Evolutionary conservation across 2,888 invertebrate genomes (phyloP).

Genomic region (Mythimna vitellina): DNA sequence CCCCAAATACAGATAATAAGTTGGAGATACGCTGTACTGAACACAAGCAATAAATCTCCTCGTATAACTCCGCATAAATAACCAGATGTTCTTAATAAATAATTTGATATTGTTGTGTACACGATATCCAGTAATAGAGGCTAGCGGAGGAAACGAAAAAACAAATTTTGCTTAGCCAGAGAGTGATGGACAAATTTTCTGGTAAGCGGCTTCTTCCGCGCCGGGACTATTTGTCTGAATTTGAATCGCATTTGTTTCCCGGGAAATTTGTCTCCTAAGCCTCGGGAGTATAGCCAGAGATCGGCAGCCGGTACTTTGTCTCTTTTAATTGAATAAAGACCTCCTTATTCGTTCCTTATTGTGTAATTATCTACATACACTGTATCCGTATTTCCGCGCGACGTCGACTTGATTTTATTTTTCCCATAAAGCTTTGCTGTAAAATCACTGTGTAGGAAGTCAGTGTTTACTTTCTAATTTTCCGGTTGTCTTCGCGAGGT

Average conservation of each 20-base stretch:
- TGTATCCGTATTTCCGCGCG: conserved; percentile 50
- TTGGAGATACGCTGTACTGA: conserved; percentile 30
- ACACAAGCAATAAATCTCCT: conserved; percentile 35
- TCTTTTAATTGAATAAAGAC: conserved; percentile 87
- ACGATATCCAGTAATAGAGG: conserved; percentile 69
- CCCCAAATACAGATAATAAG: conserved; percentile 44
- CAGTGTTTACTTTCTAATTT: conserved; percentile 88
- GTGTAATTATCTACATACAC: conserved; percentile 74
- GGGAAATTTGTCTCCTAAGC: conserved; percentile 89
- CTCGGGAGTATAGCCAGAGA: conserved; percentile 81
- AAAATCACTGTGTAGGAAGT: conserved; percentile 74
- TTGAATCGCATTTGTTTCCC: conserved; percentile 90
- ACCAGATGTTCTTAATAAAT: conserved; percentile 60
- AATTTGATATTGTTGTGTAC: conserved; percentile 60
- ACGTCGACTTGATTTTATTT: conserved; percentile 64
- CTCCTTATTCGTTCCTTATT: conserved; percentile 74
- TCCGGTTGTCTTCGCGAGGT: conserved; percentile 88
- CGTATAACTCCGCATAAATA: conserved; percentile 44
- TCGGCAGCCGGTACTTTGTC: conserved; percentile 79
- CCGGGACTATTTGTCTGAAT: conserved; percentile 90
- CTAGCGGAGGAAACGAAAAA: conserved; percentile 79
- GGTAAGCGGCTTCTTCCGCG: conserved; percentile 88
- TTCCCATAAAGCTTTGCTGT: conserved; percentile 70
- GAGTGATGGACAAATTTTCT: conserved; percentile 90
- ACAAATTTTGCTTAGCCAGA: conserved; percentile 85